Conservation (phyloP, 2,113 vertebrate genomes). For the Indicator indicator region DNA sequence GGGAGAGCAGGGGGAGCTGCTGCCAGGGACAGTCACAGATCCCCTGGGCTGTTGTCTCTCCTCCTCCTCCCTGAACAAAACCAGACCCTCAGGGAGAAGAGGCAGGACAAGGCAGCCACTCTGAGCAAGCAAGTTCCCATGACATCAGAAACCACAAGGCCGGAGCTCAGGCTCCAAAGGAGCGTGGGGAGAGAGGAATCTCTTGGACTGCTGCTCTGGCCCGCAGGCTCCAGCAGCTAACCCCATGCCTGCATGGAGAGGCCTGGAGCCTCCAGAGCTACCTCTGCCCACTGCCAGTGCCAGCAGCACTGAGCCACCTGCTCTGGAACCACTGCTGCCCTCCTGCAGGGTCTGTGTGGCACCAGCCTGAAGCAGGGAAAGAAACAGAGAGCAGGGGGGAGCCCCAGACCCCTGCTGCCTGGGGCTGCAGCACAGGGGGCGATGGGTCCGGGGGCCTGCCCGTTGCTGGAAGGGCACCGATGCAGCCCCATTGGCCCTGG, state of each 20-base stretch:
- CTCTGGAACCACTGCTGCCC: background rate
- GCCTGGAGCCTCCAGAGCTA: background rate
- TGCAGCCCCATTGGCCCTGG: background rate
- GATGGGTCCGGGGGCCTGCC: background rate
- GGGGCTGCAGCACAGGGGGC: background rate
- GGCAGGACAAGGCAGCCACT: constrained; percentile 29
- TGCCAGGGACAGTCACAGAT: constrained; percentile 4
- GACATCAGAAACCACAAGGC: constrained; percentile 67
- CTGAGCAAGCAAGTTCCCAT: constrained; percentile 21
- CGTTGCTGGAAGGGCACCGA: accelerated
- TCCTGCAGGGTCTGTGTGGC: background rate
- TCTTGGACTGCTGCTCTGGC: background rate
- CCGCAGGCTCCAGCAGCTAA: background rate
- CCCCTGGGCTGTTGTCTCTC: background rate
- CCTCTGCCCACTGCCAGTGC: background rate
- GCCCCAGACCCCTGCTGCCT: background rate
- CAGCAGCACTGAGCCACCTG: background rate
- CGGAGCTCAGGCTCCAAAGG: constrained; percentile 25
- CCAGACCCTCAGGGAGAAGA: constrained; percentile 39
- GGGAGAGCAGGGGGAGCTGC: background rate
- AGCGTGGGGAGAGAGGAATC: constrained; percentile 57
- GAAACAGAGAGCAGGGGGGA: background rate
- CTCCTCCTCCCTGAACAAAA: constrained; percentile 39
- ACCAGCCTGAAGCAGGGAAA: background rate
- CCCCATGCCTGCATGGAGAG: background rate